These are phyloP conservation scores for Saccostrea cuccullata DNA, from an alignment of 1,140 invertebrate genomes.

Conservation along the genomic window DNA sequence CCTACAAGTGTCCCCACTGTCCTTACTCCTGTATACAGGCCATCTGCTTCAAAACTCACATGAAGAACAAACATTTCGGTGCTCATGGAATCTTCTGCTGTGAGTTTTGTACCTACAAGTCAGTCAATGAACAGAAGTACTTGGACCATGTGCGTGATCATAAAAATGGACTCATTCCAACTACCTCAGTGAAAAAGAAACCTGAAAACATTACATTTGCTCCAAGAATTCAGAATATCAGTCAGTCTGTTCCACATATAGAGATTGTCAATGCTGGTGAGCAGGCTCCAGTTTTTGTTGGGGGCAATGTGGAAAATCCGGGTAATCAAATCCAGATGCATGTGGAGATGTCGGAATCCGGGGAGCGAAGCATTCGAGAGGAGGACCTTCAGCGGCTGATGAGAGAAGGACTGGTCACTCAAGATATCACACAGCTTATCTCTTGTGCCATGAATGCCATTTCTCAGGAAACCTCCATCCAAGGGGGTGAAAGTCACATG, in stretches of 20 bases:
- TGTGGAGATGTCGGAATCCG: constrained; percentile 63
- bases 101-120: constrained; percentile 81
- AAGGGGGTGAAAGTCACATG: constrained; percentile 65
- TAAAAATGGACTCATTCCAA: constrained; percentile 79
- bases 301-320: constrained; percentile 39
- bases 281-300: constrained; percentile 38
- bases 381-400: constrained; percentile 67
- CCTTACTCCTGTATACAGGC: constrained; percentile 92
- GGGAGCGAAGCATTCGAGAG: constrained; percentile 63
- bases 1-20: constrained; percentile 97
- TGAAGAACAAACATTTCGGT: constrained; percentile 83
- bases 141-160: constrained; percentile 82
- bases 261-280: constrained; percentile 17
- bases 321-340: constrained; percentile 63
- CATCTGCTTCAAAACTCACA: constrained; percentile 84
- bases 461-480: constrained; percentile 53
- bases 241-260: constrained; percentile 34
- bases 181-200: constrained; percentile 22
- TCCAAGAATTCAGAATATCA: constrained; percentile 38
- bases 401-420: constrained; percentile 77
- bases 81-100: constrained; percentile 82
- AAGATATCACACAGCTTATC: constrained; percentile 81
- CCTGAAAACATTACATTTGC: constrained; percentile 6
- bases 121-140: constrained; percentile 82
- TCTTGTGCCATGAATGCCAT: constrained; percentile 81